phyloP scores from a whole-genome alignment of 2,888 invertebrate genomes.

The Napeogenes inachia region DNA sequence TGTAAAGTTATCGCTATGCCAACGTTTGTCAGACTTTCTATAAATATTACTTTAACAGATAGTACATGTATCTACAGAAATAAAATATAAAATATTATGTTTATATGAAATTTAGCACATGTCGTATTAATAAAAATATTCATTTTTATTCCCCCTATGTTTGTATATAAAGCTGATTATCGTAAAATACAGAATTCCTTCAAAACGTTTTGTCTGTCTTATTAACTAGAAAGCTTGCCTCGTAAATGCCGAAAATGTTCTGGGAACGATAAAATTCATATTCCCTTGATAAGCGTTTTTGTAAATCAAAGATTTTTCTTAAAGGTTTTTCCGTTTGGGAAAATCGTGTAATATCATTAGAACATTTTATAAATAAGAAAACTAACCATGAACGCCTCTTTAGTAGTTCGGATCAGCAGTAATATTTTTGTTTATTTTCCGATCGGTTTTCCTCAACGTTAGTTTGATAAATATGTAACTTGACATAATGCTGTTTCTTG shows the following conservation, averaged over 20 bases:
- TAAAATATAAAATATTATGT: neutral
- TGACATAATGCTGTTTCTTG: constrained; percentile 1
- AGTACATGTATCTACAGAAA: neutral
- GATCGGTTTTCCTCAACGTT: constrained; percentile 1
- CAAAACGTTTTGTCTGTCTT: constrained; percentile 41
- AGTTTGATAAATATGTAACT: constrained; percentile 4
- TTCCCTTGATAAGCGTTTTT: constrained; percentile 30
- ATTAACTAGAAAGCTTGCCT: constrained; percentile 51
- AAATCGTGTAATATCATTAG: constrained; percentile 13
- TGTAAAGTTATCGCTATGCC: too few relatives aligned
- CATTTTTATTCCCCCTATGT: neutral
- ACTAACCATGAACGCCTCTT: constrained; percentile 11
- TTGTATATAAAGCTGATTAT: constrained; percentile 1
- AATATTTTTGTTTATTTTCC: constrained; percentile 6
- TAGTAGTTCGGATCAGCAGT: constrained; percentile 8
- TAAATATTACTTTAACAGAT: too few relatives aligned
- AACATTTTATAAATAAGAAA: constrained; percentile 15
- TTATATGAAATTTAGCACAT: neutral
- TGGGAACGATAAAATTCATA: constrained; percentile 32
- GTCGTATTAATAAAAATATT: constrained; percentile 7
- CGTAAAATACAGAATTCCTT: constrained; percentile 22
- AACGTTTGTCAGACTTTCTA: too few relatives aligned
- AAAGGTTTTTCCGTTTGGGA: constrained; percentile 14
- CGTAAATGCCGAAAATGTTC: constrained; percentile 36
- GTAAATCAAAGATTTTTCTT: constrained; percentile 15